Percentiles rank a stretch among this genome's conserved stretches.
These are phyloP conservation scores for Drosophila differens DNA, from an alignment of 2,888 invertebrate species.

Conservation along the genomic window DNA sequence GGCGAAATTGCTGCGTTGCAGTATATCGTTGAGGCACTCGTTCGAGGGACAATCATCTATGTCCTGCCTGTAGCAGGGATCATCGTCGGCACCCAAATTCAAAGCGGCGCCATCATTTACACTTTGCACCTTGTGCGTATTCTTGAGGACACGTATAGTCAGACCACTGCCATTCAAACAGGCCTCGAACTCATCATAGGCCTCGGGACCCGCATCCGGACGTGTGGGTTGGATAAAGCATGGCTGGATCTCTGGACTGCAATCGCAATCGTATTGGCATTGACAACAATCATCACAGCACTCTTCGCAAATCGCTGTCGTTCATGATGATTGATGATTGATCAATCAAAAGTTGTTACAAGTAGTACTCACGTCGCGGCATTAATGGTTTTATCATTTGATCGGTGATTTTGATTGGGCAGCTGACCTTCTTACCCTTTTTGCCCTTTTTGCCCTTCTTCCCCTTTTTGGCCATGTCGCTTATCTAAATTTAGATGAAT, in stretches of 20 bases:
- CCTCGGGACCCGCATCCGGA: conserved; percentile 81
- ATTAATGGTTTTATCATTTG: conserved; percentile 22
- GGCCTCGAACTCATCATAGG: conserved; percentile 85
- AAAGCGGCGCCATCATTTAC: conserved; percentile 68
- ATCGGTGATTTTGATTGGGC: conserved; percentile 16
- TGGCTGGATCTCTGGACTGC: conserved; percentile 61
- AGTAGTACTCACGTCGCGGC: conserved; percentile 14
- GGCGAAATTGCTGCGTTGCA: conserved; percentile 53
- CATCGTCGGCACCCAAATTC: conserved; percentile 45
- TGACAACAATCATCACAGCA: conserved; percentile 49
- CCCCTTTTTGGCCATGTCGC: conserved; percentile 52
- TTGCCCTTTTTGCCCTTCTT: conserved; percentile 47
- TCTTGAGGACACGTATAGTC: conserved; percentile 82
- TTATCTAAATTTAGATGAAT: conserved; percentile 38
- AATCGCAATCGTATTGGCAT: conserved; percentile 59
- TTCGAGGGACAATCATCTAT: conserved; percentile 43
- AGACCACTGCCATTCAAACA: conserved; percentile 77
- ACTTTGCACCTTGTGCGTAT: conserved; percentile 81
- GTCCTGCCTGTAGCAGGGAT: conserved; percentile 37
- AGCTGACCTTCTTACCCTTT: conserved; percentile 40
- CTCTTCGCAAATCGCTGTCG: not conserved
- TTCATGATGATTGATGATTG: not conserved
- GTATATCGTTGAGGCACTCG: conserved; percentile 44
- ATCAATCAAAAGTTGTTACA: not conserved
- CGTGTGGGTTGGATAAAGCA: conserved; percentile 71